Conservation (phyloP, 2,797 vertebrate species). For the Hozukius guyotensis region DNA sequence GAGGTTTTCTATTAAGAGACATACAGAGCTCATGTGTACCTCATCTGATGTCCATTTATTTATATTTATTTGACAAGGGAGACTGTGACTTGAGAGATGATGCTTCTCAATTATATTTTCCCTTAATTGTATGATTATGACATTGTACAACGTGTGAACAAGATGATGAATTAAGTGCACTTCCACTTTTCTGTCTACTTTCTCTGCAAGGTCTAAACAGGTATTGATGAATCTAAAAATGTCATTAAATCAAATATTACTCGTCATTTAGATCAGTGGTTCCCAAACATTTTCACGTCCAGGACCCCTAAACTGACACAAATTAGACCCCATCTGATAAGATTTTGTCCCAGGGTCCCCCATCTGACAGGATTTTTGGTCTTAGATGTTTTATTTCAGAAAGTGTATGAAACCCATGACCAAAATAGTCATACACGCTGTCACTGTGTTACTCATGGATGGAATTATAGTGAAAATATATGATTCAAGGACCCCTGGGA, state of each 20-base stretch:
- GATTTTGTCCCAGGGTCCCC: too few relatives aligned
- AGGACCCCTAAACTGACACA: too few relatives aligned
- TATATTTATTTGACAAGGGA: background rate
- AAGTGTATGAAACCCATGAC: too few relatives aligned
- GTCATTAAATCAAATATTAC: background rate
- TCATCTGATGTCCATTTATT: conserved; percentile 11
- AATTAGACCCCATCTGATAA: too few relatives aligned
- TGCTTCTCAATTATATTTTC: background rate
- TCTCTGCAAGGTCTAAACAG: background rate
- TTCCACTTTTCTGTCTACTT: background rate
- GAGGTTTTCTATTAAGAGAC: background rate
- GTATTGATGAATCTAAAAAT: background rate
- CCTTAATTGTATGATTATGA: background rate
- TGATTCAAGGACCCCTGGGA: too few relatives aligned
- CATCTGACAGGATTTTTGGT: too few relatives aligned
- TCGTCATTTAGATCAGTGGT: fast-evolving
- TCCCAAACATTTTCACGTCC: too few relatives aligned
- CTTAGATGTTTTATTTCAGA: too few relatives aligned
- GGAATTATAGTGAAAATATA: too few relatives aligned
- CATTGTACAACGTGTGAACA: background rate
- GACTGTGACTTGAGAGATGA: background rate
- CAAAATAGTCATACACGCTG: too few relatives aligned
- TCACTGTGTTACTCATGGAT: too few relatives aligned
- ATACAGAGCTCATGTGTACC: background rate
- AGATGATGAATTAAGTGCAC: background rate